Conservation (phyloP, 2,797 vertebrate genomes). For the Margarornis squamiger region DNA sequence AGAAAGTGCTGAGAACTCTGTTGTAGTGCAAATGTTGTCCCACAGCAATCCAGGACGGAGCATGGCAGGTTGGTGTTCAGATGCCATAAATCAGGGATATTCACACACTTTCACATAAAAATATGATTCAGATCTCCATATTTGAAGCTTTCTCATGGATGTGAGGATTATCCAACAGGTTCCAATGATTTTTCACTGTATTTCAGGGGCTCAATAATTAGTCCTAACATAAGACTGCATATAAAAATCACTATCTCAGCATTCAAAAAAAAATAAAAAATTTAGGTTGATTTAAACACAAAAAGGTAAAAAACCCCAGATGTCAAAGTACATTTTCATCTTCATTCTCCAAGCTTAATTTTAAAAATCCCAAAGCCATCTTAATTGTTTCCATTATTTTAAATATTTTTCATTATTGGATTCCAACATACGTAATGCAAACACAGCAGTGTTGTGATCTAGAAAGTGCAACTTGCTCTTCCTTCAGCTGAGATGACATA, state of each 20-base stretch:
- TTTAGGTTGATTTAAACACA: neutral
- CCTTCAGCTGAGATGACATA: neutral
- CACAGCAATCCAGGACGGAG: neutral
- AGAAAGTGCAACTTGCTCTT: neutral
- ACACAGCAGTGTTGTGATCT: neutral
- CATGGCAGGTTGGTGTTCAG: neutral
- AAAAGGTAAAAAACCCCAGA: fast-evolving
- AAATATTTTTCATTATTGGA: neutral
- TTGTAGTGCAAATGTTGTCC: neutral
- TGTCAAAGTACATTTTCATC: neutral
- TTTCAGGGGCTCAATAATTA: neutral
- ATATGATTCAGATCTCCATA: fast-evolving
- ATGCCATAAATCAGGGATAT: neutral
- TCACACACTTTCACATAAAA: neutral
- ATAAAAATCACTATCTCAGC: neutral
- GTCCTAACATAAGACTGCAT: neutral
- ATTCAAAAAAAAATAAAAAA: neutral
- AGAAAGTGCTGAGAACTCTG: neutral
- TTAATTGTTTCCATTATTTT: neutral
- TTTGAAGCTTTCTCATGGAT: neutral
- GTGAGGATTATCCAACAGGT: neutral
- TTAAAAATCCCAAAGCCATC: neutral
- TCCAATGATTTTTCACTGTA: neutral
- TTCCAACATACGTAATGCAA: neutral
- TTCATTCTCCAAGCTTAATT: neutral